Evolutionary conservation across 37 sponge, comb jelly and placozoan genomes (phyloP), one percentile per base, ranked within the genome.

Genomic region (Ephydatia muelleri): DNA sequence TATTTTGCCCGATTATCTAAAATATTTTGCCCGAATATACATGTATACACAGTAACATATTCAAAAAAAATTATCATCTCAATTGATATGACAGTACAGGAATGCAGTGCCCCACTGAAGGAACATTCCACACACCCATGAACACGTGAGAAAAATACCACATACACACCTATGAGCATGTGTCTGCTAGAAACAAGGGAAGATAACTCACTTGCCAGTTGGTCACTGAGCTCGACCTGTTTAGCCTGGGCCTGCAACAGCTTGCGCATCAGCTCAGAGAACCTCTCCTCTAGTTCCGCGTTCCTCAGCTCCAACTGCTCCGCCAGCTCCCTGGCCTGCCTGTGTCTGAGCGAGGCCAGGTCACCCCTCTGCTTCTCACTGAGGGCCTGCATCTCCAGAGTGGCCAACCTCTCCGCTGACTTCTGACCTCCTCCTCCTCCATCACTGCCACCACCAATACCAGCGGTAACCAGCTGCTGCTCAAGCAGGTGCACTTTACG

Each of bases 321-420:
- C 16, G 65, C 57, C 23, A 57, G 37, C 30, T 72, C 74, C 43
- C 38, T 38, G n/a, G 32, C n/a, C 28, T 80, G 65, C 29, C 31
- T 65, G 38, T 30, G 74, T 71, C 79, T 69, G 31, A 34, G 26
- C 26, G 79, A 25, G 27, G 86, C 86, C 70, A 85, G 70, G 38
- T 85, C 86, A 67, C 72, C 86, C 48, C 86, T 85, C 79, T 85
- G 86, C 28, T 31, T 78, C 72, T 77, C 86, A 31, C 78, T 85
- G 12, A 85, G 86, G 23, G 32, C 86, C 72, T 85, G 78, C 79
- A 78, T 85, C 79, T 85, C 86, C 65, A 85, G 37, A 5, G 79
- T 70, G 28, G 78, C 78, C 39, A 76, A 30, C 70, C 39, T 76
- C 65, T 84, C 65, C 2, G 76, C 38, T 25, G 38, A 31, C 35